These are phyloP conservation scores for Hofmannophila pseudospretella DNA, from an alignment of 2,888 invertebrate genomes.

Conservation along the genomic window DNA sequence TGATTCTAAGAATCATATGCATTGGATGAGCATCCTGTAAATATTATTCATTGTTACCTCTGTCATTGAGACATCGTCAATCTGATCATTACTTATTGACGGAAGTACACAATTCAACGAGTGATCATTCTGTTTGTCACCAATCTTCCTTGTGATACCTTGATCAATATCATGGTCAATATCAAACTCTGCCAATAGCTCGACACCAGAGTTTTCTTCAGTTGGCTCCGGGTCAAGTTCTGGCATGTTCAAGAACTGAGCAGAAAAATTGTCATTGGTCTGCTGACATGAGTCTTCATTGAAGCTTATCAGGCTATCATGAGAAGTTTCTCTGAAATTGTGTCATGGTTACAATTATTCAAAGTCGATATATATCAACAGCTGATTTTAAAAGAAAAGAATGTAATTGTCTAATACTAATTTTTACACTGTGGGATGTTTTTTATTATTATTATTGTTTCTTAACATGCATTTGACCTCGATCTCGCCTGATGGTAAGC, in stretches of 20 bases:
- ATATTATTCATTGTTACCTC: conserved; percentile 47
- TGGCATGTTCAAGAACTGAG: conserved; percentile 61
- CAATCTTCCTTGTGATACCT: conserved; percentile 37
- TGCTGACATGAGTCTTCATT: conserved; percentile 45
- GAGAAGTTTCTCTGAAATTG: conserved; percentile 38
- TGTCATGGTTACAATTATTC: background rate
- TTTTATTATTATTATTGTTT: no score
- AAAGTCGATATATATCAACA: no score
- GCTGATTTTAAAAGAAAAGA: no score
- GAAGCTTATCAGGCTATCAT: conserved; percentile 45
- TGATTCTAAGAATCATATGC: background rate
- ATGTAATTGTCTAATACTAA: no score
- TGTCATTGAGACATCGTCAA: conserved; percentile 52
- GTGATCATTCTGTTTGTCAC: conserved; percentile 33
- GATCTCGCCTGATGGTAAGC: no score
- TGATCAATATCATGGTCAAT: conserved; percentile 51
- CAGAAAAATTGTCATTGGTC: conserved; percentile 43
- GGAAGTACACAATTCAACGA: conserved; percentile 67
- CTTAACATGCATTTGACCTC: no score
- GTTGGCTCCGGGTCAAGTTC: conserved; percentile 49
- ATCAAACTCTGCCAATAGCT: conserved; percentile 59
- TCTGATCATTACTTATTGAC: conserved; percentile 56
- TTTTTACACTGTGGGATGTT: no score
- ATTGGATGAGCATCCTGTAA: no score
- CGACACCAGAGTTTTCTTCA: conserved; percentile 35